Percentiles rank a stretch among this genome's conserved stretches.
Evolutionary conservation across 2,113 vertebrate species (phyloP).

Genomic region (Trichechus manatus): DNA sequence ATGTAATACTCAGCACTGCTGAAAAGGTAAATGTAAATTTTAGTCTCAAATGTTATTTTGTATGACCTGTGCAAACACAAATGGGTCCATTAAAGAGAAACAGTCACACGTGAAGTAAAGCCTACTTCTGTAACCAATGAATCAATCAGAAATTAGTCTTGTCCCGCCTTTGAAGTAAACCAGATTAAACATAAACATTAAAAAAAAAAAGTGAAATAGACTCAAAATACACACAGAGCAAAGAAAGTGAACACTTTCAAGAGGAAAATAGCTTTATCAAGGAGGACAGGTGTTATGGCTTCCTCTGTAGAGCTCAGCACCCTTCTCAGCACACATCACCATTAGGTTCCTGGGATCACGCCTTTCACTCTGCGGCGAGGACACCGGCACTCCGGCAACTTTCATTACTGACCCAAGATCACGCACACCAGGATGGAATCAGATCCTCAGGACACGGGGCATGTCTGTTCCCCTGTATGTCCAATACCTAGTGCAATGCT

Average conservation of each 20-base stretch:
- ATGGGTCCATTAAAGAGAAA: background rate
- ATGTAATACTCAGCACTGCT: background rate
- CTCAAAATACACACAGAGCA: background rate
- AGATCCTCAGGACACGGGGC: background rate
- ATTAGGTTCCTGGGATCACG: accelerated
- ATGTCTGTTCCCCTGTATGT: background rate
- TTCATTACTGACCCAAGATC: background rate
- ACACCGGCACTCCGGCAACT: background rate
- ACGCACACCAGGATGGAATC: background rate
- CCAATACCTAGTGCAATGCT: background rate
- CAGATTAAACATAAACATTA: background rate
- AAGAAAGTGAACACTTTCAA: background rate
- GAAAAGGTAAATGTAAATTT: background rate
- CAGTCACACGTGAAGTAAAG: background rate
- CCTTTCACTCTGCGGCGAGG: background rate
- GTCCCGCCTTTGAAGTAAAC: background rate
- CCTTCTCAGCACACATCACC: background rate
- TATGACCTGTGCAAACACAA: background rate
- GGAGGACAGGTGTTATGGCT: background rate
- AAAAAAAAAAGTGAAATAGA: background rate
- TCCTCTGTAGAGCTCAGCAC: background rate
- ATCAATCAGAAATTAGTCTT: background rate
- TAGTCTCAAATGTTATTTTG: background rate
- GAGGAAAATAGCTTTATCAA: background rate
- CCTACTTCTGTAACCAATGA: background rate